Evolutionary conservation across 2,113 vertebrate genomes (phyloP).

Genomic region (Sander vitreus): DNA sequence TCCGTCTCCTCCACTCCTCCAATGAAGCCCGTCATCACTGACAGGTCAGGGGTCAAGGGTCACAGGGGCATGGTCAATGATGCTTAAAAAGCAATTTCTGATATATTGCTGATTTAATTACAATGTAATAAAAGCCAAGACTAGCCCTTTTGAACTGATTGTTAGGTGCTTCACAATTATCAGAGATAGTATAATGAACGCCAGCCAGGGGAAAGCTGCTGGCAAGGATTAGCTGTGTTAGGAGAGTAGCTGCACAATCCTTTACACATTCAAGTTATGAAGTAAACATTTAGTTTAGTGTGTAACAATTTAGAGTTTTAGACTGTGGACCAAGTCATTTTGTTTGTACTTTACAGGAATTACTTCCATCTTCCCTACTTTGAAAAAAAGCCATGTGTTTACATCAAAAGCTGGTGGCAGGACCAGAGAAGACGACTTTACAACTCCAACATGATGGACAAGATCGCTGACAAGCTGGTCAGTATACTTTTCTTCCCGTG

Average conservation of each 20-base stretch:
- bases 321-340: not conserved
- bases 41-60: slow-evolving; percentile 86
- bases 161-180: not conserved
- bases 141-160: not conserved
- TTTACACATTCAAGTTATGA: not conserved
- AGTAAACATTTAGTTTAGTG: not conserved
- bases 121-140: not conserved
- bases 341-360: slow-evolving; percentile 84
- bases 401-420: slow-evolving; percentile 98
- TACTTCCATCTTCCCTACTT: slow-evolving; percentile 97
- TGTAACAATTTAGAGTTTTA: not conserved
- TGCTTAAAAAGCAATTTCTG: not conserved
- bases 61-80: not conserved
- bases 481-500: slow-evolving; percentile 43
- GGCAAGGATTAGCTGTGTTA: not conserved
- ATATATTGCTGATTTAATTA: not conserved
- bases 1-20: slow-evolving; percentile 90
- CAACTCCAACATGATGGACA: slow-evolving; percentile 97
- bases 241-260: not conserved
- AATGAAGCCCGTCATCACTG: slow-evolving; percentile 93
- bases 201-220: not conserved
- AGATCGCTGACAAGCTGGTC: slow-evolving; percentile 96
- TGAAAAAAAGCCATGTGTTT: slow-evolving; percentile 96
- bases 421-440: slow-evolving; percentile 95
- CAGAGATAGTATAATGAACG: not conserved